Evolutionary conservation across 2,888 invertebrate species (phyloP).

Genomic region (Chironomus tentans): DNA sequence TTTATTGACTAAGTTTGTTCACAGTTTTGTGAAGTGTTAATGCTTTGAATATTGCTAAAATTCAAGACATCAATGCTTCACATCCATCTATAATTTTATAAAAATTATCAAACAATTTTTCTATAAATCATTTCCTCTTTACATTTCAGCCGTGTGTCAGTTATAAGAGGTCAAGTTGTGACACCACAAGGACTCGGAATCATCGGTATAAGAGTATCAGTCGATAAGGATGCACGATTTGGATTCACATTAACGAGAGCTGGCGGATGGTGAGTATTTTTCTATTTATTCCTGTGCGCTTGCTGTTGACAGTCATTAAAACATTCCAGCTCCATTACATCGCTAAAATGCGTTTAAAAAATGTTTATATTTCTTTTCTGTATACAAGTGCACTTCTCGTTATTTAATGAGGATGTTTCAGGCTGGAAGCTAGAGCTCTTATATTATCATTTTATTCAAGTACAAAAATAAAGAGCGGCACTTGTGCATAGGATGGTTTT

Average conservation of each 20-base stretch:
- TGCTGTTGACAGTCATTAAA: not conserved
- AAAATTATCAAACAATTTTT: too few species aligned
- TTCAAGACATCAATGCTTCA: too few species aligned
- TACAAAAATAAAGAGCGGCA: not conserved
- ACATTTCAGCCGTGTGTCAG: constrained; percentile 85
- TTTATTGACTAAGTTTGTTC: too few species aligned
- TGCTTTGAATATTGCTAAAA: too few species aligned
- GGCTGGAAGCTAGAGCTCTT: not conserved
- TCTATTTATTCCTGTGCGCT: not conserved
- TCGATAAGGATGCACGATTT: constrained; percentile 86
- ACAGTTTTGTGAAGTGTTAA: too few species aligned
- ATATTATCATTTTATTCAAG: not conserved
- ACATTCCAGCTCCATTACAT: not conserved
- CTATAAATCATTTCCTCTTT: too few species aligned
- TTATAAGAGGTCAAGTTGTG: constrained; percentile 95
- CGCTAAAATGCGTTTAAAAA: not conserved
- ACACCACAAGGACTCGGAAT: constrained; percentile 91
- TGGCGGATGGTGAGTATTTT: constrained; percentile 80
- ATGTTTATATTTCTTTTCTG: not conserved
- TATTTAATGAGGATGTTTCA: constrained; percentile 12
- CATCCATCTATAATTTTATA: too few species aligned
- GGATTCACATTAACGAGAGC: constrained; percentile 91
- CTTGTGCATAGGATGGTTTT: not conserved
- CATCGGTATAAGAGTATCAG: constrained; percentile 93
- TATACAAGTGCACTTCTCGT: not conserved